Evolutionary conservation across 2,888 invertebrate species (phyloP), one percentile per base, ranked within the genome.

Genomic region (Aricia artaxerxes): DNA sequence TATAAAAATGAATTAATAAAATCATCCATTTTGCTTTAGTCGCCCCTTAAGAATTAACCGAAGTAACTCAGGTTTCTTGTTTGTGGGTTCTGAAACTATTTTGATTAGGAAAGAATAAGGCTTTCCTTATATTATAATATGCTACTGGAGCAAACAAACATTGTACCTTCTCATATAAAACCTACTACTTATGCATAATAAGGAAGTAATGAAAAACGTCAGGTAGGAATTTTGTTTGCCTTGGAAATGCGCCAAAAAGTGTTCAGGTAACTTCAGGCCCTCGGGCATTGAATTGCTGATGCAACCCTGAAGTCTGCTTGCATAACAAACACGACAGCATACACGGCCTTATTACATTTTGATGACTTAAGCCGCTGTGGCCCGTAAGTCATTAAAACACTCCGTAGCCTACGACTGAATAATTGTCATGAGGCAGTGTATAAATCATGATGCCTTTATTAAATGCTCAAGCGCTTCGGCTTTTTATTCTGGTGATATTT

Each of bases 281-380:
- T 69, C 4, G 35, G 69, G 35, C 69, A 35, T 69, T 35, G 69
- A 69, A 69, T 38, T 69, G 69, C 69, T 69, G 69, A 69, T 38
- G 69, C 69, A 35, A 38, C 69, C 16, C 69, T 69, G 69, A 69
- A 69, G 35, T 13, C 31, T 64, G 64, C 69, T 69, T 38, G 69
- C 69, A 69, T 69, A 16, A 69, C 69, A 69, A 11, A 69, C 11
- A 31, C 31, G 3, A 61, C 24, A 13, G 4, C 35, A 69, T 24
- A 69, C 13, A 13, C 35, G 69, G 35, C 69, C 69, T 38, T 69
- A 69, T 69, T 69, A 69, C 69, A 35, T 38, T 69, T 69, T 69
- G 5, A 69, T 69, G 61, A 61, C 61, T 24, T 61, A 24, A 57
- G 57, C 57, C 57, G 57, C 57, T 57, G 57, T 57, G 57, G 57